Percentiles rank a stretch among this genome's conserved stretches.
These are phyloP conservation scores for Xestoiulus laeticollis DNA, from an alignment of 2,888 invertebrate genomes.

Conservation along the genomic window DNA sequence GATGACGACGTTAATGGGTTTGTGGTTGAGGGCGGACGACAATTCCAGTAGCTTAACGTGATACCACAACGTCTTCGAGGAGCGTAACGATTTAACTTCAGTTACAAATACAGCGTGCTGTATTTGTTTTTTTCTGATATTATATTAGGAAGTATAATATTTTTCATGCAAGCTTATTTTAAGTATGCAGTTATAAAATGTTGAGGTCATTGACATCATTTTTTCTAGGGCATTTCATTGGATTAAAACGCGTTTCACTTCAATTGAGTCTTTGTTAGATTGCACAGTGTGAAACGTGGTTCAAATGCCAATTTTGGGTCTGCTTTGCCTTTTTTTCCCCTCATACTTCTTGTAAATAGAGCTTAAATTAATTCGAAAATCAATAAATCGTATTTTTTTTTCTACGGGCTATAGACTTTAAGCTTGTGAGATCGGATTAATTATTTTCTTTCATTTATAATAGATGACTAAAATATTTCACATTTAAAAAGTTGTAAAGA, in stretches of 20 bases:
- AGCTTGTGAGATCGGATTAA: background rate
- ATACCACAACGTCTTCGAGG: too few relatives aligned
- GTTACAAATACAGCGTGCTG: too few relatives aligned
- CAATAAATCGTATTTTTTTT: background rate
- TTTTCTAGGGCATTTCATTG: background rate
- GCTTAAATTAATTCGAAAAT: slow-evolving; percentile 18
- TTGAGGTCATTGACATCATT: background rate
- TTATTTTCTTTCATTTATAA: background rate
- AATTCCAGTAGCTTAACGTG: too few relatives aligned
- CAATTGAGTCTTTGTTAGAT: background rate
- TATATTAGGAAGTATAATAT: too few relatives aligned
- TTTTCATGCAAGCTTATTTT: too few relatives aligned
- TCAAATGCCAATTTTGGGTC: background rate
- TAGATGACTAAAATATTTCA: slow-evolving; percentile 12
- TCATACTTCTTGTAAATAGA: background rate
- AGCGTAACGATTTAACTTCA: too few relatives aligned
- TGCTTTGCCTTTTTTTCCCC: slow-evolving; percentile 3
- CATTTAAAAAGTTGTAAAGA: background rate
- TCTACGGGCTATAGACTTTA: slow-evolving; percentile 14
- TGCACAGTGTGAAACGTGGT: background rate
- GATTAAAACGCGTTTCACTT: background rate
- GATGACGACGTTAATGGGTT: too few relatives aligned
- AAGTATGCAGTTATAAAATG: background rate
- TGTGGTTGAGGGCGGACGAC: too few relatives aligned
- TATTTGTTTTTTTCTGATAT: too few relatives aligned